Conservation (phyloP, 1,140 invertebrate genomes). For the Thalassaphorura encarpata region DNA sequence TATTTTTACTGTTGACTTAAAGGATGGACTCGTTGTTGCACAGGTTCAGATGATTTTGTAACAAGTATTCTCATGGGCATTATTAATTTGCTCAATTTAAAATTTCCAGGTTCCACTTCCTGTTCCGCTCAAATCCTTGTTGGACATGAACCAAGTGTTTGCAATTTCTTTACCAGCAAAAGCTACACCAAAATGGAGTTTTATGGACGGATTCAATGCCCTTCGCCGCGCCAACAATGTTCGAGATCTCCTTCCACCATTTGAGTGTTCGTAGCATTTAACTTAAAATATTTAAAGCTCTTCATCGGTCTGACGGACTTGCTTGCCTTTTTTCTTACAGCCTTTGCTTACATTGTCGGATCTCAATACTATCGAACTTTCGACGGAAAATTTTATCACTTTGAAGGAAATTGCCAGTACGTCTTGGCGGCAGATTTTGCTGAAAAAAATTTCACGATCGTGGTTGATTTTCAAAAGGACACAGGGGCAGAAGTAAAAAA, state of each 20-base stretch:
- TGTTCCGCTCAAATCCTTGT: constrained; percentile 16
- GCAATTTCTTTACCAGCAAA: not conserved
- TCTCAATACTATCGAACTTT: constrained; percentile 18
- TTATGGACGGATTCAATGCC: too few species aligned
- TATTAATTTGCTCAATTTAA: not conserved
- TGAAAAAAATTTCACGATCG: constrained; percentile 64
- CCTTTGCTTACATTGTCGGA: constrained; percentile 11
- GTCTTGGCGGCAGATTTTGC: constrained; percentile 69
- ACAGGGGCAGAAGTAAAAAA: constrained; percentile 37
- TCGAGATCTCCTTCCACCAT: not conserved
- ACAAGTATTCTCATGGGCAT: not conserved
- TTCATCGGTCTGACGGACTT: constrained; percentile 2
- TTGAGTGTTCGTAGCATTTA: not conserved
- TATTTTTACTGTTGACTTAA: constrained; percentile 20
- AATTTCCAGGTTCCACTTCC: constrained; percentile 24
- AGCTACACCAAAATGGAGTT: not conserved
- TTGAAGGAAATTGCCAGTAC: constrained; percentile 53
- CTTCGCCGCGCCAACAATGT: not conserved
- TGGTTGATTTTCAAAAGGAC: constrained; percentile 41
- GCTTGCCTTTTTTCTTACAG: too few species aligned
- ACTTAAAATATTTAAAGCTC: not conserved
- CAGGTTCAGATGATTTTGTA: constrained; percentile 14
- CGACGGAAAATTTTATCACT: constrained; percentile 63
- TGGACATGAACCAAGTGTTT: constrained; percentile 16
- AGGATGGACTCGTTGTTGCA: constrained; percentile 18